These are phyloP conservation scores for Thymelicus lineola DNA, from an alignment of 2,888 invertebrate species.

Conservation along the genomic window DNA sequence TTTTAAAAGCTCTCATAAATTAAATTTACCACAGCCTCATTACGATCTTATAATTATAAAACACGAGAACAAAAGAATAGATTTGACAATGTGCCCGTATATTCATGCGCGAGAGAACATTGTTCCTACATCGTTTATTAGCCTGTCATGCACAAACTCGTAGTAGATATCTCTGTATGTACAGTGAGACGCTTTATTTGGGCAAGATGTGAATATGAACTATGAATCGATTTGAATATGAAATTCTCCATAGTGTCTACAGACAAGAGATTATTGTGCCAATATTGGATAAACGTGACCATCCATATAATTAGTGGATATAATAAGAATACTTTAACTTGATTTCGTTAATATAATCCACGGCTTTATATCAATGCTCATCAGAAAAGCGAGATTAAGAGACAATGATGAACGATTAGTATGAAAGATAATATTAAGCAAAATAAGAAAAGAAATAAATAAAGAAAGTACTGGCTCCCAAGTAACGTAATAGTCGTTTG, in stretches of 20 bases:
- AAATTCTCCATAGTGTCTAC: conserved; percentile 1
- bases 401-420: too few species aligned
- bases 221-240: conserved; percentile 11
- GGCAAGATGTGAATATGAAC: conserved; percentile 9
- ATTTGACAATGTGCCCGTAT: conserved; percentile 9
- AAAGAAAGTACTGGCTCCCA: too few species aligned
- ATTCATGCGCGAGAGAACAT: conserved; percentile 7
- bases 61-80: conserved; percentile 1
- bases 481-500: too few species aligned
- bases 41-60: conserved; percentile 3
- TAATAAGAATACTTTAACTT: background rate
- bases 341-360: background rate
- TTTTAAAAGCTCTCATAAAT: too few species aligned
- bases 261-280: background rate
- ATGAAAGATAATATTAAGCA: too few species aligned
- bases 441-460: too few species aligned
- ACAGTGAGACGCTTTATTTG: conserved; percentile 6
- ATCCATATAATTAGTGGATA: conserved; percentile 4
- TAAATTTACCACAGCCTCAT: background rate
- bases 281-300: conserved; percentile 7
- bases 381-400: too few species aligned
- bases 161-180: conserved; percentile 9
- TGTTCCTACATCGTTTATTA: conserved; percentile 12
- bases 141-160: conserved; percentile 6
- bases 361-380: too few species aligned